Evolutionary conservation across 2,888 invertebrate genomes (phyloP).

Genomic region (Drosophila quasianomalipes): DNA sequence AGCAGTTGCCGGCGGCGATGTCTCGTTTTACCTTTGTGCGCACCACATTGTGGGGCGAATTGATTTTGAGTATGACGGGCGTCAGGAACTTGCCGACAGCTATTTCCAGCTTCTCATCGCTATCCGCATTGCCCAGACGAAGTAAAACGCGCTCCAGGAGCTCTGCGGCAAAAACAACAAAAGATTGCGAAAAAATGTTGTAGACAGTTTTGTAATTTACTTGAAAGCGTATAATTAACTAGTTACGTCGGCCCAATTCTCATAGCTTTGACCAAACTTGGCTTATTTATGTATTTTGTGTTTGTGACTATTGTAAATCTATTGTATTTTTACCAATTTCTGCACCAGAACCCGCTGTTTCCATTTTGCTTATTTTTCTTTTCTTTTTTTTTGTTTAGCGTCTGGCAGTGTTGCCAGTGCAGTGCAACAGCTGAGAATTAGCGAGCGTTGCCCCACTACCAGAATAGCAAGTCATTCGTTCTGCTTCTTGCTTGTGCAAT

Average conservation of each 20-base stretch:
- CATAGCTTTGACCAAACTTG: neutral
- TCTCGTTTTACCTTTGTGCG: slow-evolving; percentile 87
- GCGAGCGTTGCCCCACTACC: slow-evolving; percentile 38
- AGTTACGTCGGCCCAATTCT: neutral
- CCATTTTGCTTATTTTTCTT: slow-evolving; percentile 79
- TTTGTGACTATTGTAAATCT: slow-evolving; percentile 2
- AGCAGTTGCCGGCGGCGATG: neutral
- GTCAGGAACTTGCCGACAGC: slow-evolving; percentile 92
- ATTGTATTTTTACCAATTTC: slow-evolving; percentile 84
- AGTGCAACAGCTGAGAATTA: slow-evolving; percentile 46
- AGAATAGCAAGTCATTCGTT: slow-evolving; percentile 55
- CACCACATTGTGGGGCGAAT: slow-evolving; percentile 94
- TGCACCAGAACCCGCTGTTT: slow-evolving; percentile 81
- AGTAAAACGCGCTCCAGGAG: slow-evolving; percentile 95
- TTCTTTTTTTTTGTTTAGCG: slow-evolving; percentile 48
- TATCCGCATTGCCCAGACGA: slow-evolving; percentile 94
- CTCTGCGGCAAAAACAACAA: slow-evolving; percentile 86
- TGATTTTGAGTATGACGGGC: slow-evolving; percentile 95
- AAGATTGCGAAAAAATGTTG: slow-evolving; percentile 12
- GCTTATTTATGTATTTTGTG: neutral
- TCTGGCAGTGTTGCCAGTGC: slow-evolving; percentile 54
- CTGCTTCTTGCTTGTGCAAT: slow-evolving; percentile 5
- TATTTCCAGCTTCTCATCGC: slow-evolving; percentile 94
- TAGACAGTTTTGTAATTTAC: neutral
- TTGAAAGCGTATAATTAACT: neutral